Evolutionary conservation across 2,113 vertebrate species (phyloP), one percentile per base, ranked within the genome.

Genomic region (Oophaga pumilio): DNA sequence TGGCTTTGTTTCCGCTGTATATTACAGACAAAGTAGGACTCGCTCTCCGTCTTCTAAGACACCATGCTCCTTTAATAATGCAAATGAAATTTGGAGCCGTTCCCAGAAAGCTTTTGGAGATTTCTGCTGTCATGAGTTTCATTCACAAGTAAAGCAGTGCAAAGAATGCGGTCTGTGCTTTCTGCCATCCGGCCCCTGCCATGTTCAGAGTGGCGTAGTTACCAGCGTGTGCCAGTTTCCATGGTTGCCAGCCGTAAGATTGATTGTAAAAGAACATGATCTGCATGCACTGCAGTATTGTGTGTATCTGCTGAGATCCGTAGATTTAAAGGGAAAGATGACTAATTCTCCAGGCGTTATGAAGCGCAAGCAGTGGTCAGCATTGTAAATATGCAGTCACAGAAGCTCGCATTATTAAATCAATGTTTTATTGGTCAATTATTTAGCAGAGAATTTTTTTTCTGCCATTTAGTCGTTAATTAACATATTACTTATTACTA

Each of bases 111-210:
- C 62, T 83, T 53, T 53, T 83, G 49, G 49, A 83, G 64, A 83
- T 64, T 66, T 83, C 50, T 83, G 62, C 62, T 69, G 43, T 83
- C 62, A 83, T 64, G 62, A 52, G 81, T 66, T 68, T 68, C 81
- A 83, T 83, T 83, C 81, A 83, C 81, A 69, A 83, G 62, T 26
- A 83, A 83, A 83, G 66, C 60, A 69, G 22, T 69, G 81, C 43
- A 52, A 83, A 83, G 81, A 83, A 83, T 83, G 81, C 59, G 50
- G 49, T 64, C 17, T 83, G 64, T 64, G 43, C 50, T 68, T 64
- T 83, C 81, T 83, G 81, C 81, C 80, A 68, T 82, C 80, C 60
- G 62, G 80, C 80, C 80, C 80, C 80, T 82, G 80, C 80, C 80
- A 82, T 66, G 80, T 82, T 82, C 81, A 83, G 22, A 83, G 81